Percentiles rank a stretch among this genome's conserved stretches.
phyloP scores from a whole-genome alignment of 2,888 invertebrate genomes.

The Pollenia angustigena region DNA sequence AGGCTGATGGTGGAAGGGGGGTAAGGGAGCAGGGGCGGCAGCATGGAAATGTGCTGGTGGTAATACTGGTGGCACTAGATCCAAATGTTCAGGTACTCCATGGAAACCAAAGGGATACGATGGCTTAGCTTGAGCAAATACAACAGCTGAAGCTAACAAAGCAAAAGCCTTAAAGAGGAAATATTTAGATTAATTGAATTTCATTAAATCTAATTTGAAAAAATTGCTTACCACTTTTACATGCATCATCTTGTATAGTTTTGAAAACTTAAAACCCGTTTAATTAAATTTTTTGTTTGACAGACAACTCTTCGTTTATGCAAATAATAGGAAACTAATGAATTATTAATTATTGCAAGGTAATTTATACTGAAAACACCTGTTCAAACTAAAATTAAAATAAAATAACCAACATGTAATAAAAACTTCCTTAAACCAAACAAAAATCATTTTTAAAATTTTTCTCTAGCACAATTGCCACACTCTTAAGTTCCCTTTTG shows the following conservation, averaged over 20 bases:
- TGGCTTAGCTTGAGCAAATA: slow-evolving; percentile 75
- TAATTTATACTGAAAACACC: slow-evolving; percentile 79
- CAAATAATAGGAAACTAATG: slow-evolving; percentile 75
- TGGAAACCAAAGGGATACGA: slow-evolving; percentile 78
- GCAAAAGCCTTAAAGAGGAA: slow-evolving; percentile 65
- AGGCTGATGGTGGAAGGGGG: slow-evolving; percentile 55
- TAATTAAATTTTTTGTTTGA: slow-evolving; percentile 49
- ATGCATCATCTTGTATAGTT: slow-evolving; percentile 77
- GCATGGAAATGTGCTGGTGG: slow-evolving; percentile 74
- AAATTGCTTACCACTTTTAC: slow-evolving; percentile 77
- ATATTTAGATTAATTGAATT: not conserved
- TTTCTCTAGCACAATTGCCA: slow-evolving; percentile 7
- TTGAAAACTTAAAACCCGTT: slow-evolving; percentile 48
- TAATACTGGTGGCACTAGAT: slow-evolving; percentile 76
- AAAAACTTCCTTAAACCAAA: slow-evolving; percentile 37
- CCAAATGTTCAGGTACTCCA: slow-evolving; percentile 76
- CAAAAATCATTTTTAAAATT: slow-evolving; percentile 35
- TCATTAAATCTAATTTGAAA: not conserved
- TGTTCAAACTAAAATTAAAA: slow-evolving; percentile 18
- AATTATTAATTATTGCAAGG: slow-evolving; percentile 75
- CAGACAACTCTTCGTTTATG: slow-evolving; percentile 70
- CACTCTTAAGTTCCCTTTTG: slow-evolving; percentile 27
- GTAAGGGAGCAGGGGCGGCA: slow-evolving; percentile 27
- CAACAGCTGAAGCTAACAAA: slow-evolving; percentile 73
- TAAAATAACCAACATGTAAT: slow-evolving; percentile 3